phyloP scores from a whole-genome alignment of 1,140 invertebrate species.

The Galleria mellonella region DNA sequence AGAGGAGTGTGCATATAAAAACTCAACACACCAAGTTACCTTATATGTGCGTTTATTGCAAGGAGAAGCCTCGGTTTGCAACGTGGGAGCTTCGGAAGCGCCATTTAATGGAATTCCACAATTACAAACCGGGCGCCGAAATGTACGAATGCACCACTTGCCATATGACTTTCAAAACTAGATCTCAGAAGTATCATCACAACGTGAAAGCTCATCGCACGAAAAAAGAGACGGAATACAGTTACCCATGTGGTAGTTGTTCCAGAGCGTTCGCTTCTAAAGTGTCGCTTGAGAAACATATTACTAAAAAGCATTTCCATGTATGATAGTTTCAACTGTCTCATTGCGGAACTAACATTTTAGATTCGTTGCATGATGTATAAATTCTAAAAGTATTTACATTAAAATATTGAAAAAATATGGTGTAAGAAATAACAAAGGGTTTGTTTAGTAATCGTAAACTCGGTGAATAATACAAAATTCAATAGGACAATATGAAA shows the following conservation, averaged over 20 bases:
- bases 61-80: conserved; percentile 56
- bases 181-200: conserved; percentile 63
- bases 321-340: conserved; percentile 20
- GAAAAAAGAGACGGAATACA: conserved; percentile 54
- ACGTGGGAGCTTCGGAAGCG: conserved; percentile 55
- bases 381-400: too few species aligned
- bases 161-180: conserved; percentile 70
- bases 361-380: too few species aligned
- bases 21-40: conserved; percentile 50
- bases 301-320: conserved; percentile 60
- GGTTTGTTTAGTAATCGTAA: too few species aligned
- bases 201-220: conserved; percentile 56
- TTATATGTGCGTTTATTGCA: conserved; percentile 62
- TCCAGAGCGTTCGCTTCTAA: conserved; percentile 54
- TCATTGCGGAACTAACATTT: too few species aligned
- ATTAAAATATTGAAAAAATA: too few species aligned
- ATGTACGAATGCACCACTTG: conserved; percentile 70
- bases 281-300: conserved; percentile 54
- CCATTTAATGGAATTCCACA: conserved; percentile 61
- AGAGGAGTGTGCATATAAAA: conserved; percentile 52
- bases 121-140: conserved; percentile 55
- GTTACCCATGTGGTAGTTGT: conserved; percentile 47
- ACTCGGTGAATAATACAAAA: too few species aligned
- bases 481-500: too few species aligned
- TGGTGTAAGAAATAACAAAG: too few species aligned